These are phyloP conservation scores for Drosophila sordidapex DNA, from an alignment of 2,888 invertebrate species.

Conservation along the genomic window DNA sequence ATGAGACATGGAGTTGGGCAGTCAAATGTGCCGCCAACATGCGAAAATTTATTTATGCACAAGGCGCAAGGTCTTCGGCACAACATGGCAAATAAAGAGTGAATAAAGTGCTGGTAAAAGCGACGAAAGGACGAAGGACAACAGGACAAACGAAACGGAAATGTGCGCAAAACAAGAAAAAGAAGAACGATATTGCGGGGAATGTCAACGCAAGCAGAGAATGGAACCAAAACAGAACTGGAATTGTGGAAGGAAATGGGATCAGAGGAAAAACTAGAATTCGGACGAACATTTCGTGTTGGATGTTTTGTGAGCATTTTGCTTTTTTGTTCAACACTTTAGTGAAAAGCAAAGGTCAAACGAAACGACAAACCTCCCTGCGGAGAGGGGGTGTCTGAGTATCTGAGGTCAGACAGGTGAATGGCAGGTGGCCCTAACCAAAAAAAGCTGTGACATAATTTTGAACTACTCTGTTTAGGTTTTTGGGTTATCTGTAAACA, in stretches of 20 bases:
- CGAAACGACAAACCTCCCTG: constrained; percentile 17
- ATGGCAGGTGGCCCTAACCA: not conserved
- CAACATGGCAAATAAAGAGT: constrained; percentile 29
- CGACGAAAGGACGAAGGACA: constrained; percentile 17
- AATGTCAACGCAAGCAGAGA: constrained; percentile 34
- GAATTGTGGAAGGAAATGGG: constrained; percentile 4
- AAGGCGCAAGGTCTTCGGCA: constrained; percentile 37
- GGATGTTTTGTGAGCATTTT: constrained; percentile 26
- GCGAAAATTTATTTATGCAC: constrained; percentile 68
- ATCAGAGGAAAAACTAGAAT: constrained; percentile 13
- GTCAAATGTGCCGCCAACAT: constrained; percentile 67
- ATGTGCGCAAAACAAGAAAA: constrained; percentile 26
- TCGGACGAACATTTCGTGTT: constrained; percentile 43
- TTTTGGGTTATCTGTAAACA: constrained; percentile 49
- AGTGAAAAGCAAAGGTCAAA: constrained; percentile 63
- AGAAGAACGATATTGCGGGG: constrained; percentile 31
- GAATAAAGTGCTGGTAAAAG: constrained; percentile 25
- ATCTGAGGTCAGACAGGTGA: constrained; percentile 51
- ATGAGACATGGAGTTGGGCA: constrained; percentile 39
- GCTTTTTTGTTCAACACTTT: constrained; percentile 50
- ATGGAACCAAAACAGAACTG: constrained; percentile 8
- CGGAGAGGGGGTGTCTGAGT: constrained; percentile 9
- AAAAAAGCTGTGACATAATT: constrained; percentile 59
- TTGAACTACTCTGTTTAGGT: constrained; percentile 35
- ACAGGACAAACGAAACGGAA: constrained; percentile 37